Evolutionary conservation across 2,888 invertebrate species (phyloP), one percentile per base, ranked within the genome.

Genomic region (Merodon equestris): DNA sequence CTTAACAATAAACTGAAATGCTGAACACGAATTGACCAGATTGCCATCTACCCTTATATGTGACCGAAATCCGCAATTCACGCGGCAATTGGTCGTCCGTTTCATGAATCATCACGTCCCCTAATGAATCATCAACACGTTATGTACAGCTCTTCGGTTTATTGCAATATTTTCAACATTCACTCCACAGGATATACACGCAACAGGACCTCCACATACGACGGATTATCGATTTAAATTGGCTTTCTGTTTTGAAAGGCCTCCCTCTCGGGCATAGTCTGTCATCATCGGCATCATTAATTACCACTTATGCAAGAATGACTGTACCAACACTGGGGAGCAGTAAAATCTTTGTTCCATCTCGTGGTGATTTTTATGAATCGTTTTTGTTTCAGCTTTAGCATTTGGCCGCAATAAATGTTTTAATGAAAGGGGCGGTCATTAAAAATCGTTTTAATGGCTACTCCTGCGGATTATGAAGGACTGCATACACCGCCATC

Each of bases 401-500:
- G 48, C 57, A 17, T 53, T 71, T 57, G 44, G 9, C 17, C 45
- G 13, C 27, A 61, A 57, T 45, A 61, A 74, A 56, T 51, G 15
- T 57, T 63, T 74, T 68, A 61, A 74, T 61, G 68, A 57, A 63
- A 44, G 38, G 19, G 40, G 3, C 27, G 7, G 27, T 14, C 60
- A 57, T 74, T 68, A 68, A 74, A 68, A 63, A 51, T 51, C 40
- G 38, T 36, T 67, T 61, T 63, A 56, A 50, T 44, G 34, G 51
- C 57, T 64, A 54, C 34, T 45, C 54, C 40, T 66, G 18, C 2
- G 56, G 45, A 54, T 56, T 40, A 47, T n/a, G 1, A 66, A 9
- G 13, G n/a, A 44, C 44, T 9, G 7, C 27, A 27, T 7, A 27
- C 27, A 27, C 7, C 27, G 27, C 27, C 27, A 27, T 40, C 40